phyloP scores from a whole-genome alignment of 1,140 invertebrate species.

The Drosophila bocki region DNA sequence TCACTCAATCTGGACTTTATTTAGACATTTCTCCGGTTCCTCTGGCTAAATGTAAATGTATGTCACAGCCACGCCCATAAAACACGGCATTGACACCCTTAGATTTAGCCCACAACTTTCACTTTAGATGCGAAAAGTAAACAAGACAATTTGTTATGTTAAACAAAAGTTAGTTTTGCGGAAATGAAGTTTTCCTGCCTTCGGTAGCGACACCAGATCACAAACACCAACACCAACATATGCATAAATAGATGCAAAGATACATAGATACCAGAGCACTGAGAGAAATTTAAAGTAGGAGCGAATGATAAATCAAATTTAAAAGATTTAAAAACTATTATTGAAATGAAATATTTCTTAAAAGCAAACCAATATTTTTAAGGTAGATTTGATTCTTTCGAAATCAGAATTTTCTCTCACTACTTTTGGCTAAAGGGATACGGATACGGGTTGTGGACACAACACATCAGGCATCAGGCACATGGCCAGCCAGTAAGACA shows the following conservation, averaged over 20 bases:
- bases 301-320: too few relatives aligned
- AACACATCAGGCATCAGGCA: conserved; percentile 28
- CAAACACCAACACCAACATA: conserved; percentile 6
- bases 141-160: conserved; percentile 83
- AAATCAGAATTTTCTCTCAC: neutral
- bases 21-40: neutral
- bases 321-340: too few relatives aligned
- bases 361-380: too few relatives aligned
- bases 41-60: conserved; percentile 51
- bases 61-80: conserved; percentile 40
- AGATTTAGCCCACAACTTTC: conserved; percentile 39
- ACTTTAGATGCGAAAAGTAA: conserved; percentile 70
- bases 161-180: conserved; percentile 82
- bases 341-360: neutral
- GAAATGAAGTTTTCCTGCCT: conserved; percentile 80
- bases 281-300: neutral
- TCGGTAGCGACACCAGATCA: conserved; percentile 58
- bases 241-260: conserved; percentile 41
- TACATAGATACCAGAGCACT: conserved; percentile 12
- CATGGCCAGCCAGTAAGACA: conserved; percentile 56
- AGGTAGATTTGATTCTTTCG: accelerated
- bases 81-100: neutral
- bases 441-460: conserved; percentile 21
- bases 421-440: neutral
- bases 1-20: conserved; percentile 14